Base-by-base conservation (phyloP, 2,797 vertebrate genomes). In the Onychomys arenicola region DNA sequence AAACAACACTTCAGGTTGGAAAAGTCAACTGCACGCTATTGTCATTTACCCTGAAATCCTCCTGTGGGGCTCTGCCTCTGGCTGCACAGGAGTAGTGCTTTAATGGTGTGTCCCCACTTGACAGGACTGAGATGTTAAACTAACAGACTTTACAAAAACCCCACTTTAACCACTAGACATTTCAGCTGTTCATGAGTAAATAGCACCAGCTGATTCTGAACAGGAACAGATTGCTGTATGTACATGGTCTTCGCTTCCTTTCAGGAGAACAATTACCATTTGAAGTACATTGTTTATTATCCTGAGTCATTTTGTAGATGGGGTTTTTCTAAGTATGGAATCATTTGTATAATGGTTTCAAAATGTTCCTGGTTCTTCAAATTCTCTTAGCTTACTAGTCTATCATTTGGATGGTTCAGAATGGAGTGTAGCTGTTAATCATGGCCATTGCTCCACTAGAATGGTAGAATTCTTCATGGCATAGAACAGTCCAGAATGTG, bases 61-160 rank as follows among this genome's bases (percentile, higher is more conserved):
- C 93, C 80, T 78, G 34, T 17, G 29, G 43, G 71, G 27, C 89
- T 93, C 87, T 95, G 67, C 94, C 78, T 91, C 59, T 75, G 81
- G 63, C 71, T 92, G 43, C 67, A 92, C 77, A 7, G 37, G 95
- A 93, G 32, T 61, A 80, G 88, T 0, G 21, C 87, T 96, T 96
- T 96, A 93, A 46, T 21, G 82, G 49, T 27, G 27, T 89, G 71
- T 96, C 94, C 88, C 67, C 87, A 96, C 34, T 43, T 61, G 61
- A 65, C 40, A 49, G 10, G 40, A 34, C 94, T 95, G 75, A n/a
- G 34, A 63, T 96, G 95, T 96, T 96, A 95, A 96, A 91, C 94
- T 94, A 80, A 71, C 63, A 37, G 90, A 61, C 34, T 14, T 57
- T 76, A 92, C 65, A 88, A 71, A 57, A 23, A 67, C 85, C 29